Base-by-base conservation (phyloP, 2,888 invertebrate genomes). In the Drosophila fungiperda region DNA sequence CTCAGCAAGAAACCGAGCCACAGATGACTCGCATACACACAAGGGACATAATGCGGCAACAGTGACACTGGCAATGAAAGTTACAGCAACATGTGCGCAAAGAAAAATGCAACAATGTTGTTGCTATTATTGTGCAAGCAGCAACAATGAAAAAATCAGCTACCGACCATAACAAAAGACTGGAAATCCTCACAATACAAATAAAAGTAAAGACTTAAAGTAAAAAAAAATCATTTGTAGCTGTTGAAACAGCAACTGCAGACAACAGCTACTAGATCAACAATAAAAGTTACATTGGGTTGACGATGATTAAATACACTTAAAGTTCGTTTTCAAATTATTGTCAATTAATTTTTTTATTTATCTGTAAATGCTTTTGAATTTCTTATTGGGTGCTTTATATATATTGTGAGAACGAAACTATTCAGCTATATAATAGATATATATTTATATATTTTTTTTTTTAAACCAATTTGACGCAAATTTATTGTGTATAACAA, bases 11-110 rank as follows among this genome's bases (percentile, higher is more conserved):
- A 84, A 66, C 45, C 59, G 38, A 33, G 64, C 53, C 65, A 72
- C 68, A 82, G 67, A 68, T 72, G 72, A 74, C 50, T 61, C 60
- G 67, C 38, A 57, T 48, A 38, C 49, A 55, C 33, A 50, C 23
- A 65, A 58, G 33, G 15, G n/a, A 57, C 68, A 57, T 66, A 68
- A 64, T 57, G 74, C 53, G 45, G 61, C 80, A 82, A 82, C 90
- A 86, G 89, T 86, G 86, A 90, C 86, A 89, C 76, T 86, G 90
- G 77, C 90, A 86, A 90, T 86, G 86, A 86, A 90, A 87, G 78
- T 75, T 87, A 76, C 74, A 72, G 73, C 78, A 78, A 68, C 69
- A 78, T 80, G 66, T 73, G 65, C 32, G 40, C 77, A 71, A 76
- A 70, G 71, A 70, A 52, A 52, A 52, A 48, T 67, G 68, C 74